phyloP scores from a whole-genome alignment of 1,140 invertebrate species.

The Euura saliciscinereae region DNA sequence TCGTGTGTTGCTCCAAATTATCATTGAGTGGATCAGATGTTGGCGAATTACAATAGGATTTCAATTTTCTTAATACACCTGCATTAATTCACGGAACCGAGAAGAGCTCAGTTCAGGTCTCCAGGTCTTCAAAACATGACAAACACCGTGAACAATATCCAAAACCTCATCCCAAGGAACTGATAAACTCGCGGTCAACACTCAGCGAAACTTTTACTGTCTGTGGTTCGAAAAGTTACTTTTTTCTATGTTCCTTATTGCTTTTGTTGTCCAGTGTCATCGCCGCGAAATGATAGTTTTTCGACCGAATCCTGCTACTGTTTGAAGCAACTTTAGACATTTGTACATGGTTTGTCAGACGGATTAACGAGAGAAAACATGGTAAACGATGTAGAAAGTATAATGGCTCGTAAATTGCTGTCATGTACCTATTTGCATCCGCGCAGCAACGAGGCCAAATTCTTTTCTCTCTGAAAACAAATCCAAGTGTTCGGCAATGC shows the following conservation, averaged over 20 bases:
- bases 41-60: too few relatives aligned
- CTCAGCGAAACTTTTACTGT: not conserved
- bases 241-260: not conserved
- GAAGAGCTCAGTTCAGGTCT: not conserved
- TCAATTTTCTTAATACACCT: too few relatives aligned
- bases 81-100: not conserved
- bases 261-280: not conserved
- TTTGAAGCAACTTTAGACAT: not conserved
- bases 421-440: too few relatives aligned
- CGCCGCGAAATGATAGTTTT: not conserved
- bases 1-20: too few relatives aligned
- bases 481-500: too few relatives aligned
- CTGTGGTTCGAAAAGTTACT: not conserved
- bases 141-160: not conserved
- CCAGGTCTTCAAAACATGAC: not conserved
- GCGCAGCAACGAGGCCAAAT: too few relatives aligned
- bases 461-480: too few relatives aligned
- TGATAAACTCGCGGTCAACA: not conserved
- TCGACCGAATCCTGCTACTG: too few relatives aligned
- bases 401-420: too few relatives aligned
- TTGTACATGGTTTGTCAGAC: not conserved
- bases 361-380: too few relatives aligned
- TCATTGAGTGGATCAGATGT: too few relatives aligned
- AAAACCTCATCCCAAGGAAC: not conserved
- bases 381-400: too few relatives aligned